Percentiles rank a stretch among this genome's conserved stretches.
phyloP scores from a whole-genome alignment of 2,113 vertebrate species.

The Macaca mulatta region DNA sequence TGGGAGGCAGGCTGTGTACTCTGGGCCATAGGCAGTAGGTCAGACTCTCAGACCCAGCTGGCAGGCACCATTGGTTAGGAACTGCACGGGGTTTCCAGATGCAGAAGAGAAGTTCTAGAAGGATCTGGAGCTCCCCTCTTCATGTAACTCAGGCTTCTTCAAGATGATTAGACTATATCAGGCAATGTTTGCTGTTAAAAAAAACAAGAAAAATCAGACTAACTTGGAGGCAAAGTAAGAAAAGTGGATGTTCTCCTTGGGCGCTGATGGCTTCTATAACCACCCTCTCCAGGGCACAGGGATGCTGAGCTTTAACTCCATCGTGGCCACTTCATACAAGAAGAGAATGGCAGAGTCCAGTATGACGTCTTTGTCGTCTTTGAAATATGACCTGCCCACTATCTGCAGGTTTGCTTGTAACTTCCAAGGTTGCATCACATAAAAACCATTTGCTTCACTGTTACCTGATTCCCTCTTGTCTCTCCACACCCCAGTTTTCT shows the following conservation, averaged over 20 bases:
- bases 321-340: not conserved
- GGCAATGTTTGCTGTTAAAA: too few species aligned
- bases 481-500: not conserved
- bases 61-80: not conserved
- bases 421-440: not conserved
- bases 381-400: rapidly evolving
- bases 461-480: not conserved
- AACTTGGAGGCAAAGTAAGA: not conserved
- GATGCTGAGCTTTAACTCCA: not conserved
- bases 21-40: too few species aligned
- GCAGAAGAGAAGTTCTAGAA: not conserved
- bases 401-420: not conserved
- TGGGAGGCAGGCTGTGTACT: not conserved
- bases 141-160: not conserved
- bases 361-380: not conserved
- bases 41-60: not conserved
- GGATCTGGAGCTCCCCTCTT: not conserved
- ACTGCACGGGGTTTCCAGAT: not conserved
- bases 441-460: not conserved
- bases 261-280: not conserved
- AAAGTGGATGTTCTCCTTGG: not conserved
- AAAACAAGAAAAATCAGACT: not conserved
- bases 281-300: not conserved
- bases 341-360: not conserved
- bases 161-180: not conserved